Conservation (phyloP, 2,888 invertebrate genomes). For the Ashinkailepas kermadecensis region DNA sequence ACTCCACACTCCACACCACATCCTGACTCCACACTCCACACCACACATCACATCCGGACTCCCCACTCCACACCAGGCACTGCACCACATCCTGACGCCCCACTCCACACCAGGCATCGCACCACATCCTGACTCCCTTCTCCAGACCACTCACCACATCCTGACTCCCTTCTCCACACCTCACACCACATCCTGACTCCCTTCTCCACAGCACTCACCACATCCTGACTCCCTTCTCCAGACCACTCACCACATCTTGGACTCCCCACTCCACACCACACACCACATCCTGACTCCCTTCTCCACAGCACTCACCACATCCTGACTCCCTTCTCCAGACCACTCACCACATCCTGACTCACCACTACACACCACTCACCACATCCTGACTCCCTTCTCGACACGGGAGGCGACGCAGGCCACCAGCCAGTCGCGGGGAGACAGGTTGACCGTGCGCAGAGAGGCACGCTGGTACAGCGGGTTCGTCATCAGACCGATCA, state of each 20-base stretch:
- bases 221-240: constrained; percentile 13
- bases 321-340: no score
- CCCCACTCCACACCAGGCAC: no score
- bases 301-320: no score
- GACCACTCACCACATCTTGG: no score
- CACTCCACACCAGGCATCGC: neutral
- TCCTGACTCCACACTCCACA: no score
- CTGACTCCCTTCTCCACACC: constrained; percentile 37
- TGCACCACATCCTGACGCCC: no score
- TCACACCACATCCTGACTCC: constrained; percentile 4
- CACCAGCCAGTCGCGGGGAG: constrained; percentile 66
- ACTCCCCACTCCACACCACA: no score
- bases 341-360: constrained; percentile 7
- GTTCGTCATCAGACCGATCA: constrained; percentile 52
- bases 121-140: neutral
- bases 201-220: neutral
- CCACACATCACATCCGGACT: no score
- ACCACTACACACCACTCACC: constrained; percentile 4
- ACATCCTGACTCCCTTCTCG: constrained; percentile 12
- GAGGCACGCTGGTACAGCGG: constrained; percentile 54
- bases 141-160: constrained; percentile 38
- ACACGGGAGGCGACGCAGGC: constrained; percentile 55
- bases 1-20: constrained; percentile 1
- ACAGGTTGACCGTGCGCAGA: constrained; percentile 59
- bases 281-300: no score